Evolutionary conservation across 1,140 invertebrate species (phyloP).

Genomic region (Triops longicaudatus): DNA sequence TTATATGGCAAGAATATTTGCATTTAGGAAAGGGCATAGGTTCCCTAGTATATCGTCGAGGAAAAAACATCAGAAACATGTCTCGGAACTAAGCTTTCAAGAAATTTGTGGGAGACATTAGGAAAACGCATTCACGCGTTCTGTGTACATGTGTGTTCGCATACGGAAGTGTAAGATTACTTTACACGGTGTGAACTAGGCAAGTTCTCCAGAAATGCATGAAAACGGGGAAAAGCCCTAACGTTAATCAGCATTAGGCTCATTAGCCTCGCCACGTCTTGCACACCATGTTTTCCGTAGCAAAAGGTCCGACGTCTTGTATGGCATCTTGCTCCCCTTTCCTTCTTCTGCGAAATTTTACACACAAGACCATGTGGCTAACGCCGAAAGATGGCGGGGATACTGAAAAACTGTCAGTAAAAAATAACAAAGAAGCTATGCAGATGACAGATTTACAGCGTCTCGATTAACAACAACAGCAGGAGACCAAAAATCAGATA

Average conservation of each 20-base stretch:
- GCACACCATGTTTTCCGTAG: neutral
- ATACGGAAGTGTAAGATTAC: neutral
- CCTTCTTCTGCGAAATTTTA: neutral
- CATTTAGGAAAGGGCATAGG: too few relatives aligned
- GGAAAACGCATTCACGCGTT: neutral
- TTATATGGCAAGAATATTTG: too few relatives aligned
- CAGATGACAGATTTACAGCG: conserved; percentile 7
- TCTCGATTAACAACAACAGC: neutral
- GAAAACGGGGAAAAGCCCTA: neutral
- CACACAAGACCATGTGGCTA: neutral
- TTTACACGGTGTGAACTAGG: neutral
- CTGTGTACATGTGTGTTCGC: neutral
- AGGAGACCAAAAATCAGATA: neutral
- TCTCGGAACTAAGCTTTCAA: neutral
- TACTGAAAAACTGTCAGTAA: neutral
- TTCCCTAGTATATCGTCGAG: too few relatives aligned
- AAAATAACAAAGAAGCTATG: neutral
- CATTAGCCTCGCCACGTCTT: neutral
- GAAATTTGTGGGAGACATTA: neutral
- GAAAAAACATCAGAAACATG: neutral
- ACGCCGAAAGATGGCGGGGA: neutral
- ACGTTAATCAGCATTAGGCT: neutral
- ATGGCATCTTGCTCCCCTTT: neutral
- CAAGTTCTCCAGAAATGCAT: neutral
- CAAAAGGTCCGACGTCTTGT: neutral